Evolutionary conservation across 2,888 invertebrate species (phyloP).

Genomic region (Falcaria lacertinaria): DNA sequence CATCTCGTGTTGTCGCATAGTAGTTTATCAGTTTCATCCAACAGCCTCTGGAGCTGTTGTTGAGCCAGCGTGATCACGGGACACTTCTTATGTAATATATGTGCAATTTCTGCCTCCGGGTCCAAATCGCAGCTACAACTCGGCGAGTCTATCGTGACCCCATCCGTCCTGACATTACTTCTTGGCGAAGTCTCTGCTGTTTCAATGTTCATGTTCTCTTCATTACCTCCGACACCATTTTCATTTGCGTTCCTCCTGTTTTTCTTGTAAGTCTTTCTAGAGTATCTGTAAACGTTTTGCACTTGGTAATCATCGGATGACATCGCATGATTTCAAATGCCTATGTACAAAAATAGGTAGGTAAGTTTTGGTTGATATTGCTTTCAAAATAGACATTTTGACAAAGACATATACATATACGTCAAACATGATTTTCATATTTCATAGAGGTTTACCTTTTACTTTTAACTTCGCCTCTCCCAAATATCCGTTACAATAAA

Average conservation of each 20-base stretch:
- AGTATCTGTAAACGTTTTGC: constrained; percentile 57
- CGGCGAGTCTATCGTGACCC: constrained; percentile 16
- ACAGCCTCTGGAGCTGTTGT: constrained; percentile 54
- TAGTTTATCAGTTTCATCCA: constrained; percentile 60
- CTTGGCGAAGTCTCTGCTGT: constrained; percentile 35
- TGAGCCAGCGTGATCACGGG: constrained; percentile 64
- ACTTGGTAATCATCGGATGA: constrained; percentile 58
- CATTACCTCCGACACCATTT: constrained; percentile 25
- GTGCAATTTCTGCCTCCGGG: constrained; percentile 53
- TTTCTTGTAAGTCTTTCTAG: constrained; percentile 59
- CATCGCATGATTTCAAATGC: constrained; percentile 29
- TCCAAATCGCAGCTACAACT: constrained; percentile 54
- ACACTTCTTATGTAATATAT: constrained; percentile 65
- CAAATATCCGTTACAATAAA: too few species aligned
- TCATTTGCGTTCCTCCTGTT: constrained; percentile 34
- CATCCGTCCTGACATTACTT: constrained; percentile 29
- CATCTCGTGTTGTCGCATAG: constrained; percentile 49
- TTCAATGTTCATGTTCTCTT: constrained; percentile 33
- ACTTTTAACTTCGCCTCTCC: too few species aligned
- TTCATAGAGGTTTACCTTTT: background rate
- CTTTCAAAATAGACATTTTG: background rate
- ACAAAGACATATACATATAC: background rate
- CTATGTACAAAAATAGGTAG: too few species aligned
- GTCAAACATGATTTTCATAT: background rate
- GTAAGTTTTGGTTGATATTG: background rate